Base-by-base conservation (phyloP, 1,140 invertebrate species). In the Achroia grisella region DNA sequence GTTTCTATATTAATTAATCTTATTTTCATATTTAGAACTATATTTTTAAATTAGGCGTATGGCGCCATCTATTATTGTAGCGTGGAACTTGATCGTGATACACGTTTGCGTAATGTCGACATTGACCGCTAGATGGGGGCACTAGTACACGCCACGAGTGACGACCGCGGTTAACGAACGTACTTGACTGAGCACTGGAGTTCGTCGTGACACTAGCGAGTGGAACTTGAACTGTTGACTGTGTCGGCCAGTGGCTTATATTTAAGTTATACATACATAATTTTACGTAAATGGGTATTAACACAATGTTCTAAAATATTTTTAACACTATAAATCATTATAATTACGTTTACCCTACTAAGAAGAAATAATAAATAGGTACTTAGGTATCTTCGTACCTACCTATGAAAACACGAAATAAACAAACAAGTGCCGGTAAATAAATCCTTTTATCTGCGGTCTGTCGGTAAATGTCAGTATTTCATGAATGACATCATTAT, bases 51-150 rank as follows among this genome's bases (percentile, higher is more conserved):
- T 23, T 23, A 23, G 17, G 17, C 6, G 2, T 23, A 23, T 44
- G 57, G 49, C 58, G 65, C 62, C 65, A 69, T 65, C 65, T 69
- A 27, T 55, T 33, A 10, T 10, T 34, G 30, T 10, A 12, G 8
- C 4, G 11, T 14, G 28, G 61, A 70, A 80, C 61, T 65, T 30
- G 34, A 42, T 52, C 33, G 33, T 13, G 41, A 35, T 27, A 17
- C 51, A 6, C 17, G 2, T 23, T 23, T 46, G 59, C 61, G 68
- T 73, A 59, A 70, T 81, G 62, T 44, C 71, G 77, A 81, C 75
- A 79, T 81, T 84, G 80, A 84, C 75, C 80, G 80, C 74, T 72
- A 84, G 80, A 71, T 81, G 79, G 79, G 60, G 64, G 55, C 66
- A 79, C 54, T 65, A 57, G 63, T 70, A 63, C 64, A 57, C 51